Conservation (phyloP, 2,113 vertebrate genomes). For the Aix galericulata region DNA sequence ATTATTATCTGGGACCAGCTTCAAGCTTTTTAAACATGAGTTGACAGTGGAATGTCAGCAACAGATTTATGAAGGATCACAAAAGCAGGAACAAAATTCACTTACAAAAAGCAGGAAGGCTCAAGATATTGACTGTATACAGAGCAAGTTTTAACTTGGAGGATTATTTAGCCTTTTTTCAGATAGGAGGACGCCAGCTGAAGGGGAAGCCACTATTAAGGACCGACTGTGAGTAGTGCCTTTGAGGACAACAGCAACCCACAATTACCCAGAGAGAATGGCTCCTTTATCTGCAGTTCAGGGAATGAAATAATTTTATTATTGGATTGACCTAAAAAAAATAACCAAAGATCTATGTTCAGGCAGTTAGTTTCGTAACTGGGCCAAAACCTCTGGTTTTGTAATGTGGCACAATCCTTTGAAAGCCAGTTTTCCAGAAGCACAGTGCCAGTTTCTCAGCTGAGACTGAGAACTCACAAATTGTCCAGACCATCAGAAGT, state of each 20-base stretch:
- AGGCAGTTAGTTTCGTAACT: not conserved
- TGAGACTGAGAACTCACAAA: slow-evolving; percentile 7
- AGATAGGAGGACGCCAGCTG: not conserved
- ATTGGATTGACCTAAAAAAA: not conserved
- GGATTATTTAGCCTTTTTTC: not conserved
- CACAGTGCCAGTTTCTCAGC: not conserved
- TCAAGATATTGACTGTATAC: not conserved
- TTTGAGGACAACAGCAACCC: not conserved
- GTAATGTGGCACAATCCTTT: not conserved
- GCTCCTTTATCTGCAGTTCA: not conserved
- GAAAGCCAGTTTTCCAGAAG: not conserved
- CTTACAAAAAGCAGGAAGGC: not conserved
- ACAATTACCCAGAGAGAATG: not conserved
- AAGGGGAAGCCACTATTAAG: not conserved
- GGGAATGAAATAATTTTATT: not conserved
- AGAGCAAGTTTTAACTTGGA: not conserved
- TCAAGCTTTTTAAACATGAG: not conserved
- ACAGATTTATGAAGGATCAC: not conserved
- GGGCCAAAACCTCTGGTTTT: not conserved
- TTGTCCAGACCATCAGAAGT: not conserved
- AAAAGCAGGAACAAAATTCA: not conserved
- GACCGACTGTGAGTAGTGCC: not conserved
- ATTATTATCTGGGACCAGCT: not conserved
- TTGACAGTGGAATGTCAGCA: not conserved
- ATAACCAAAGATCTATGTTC: not conserved